phyloP scores from a whole-genome alignment of 2,888 invertebrate species.

The Leptura quadrifasciata region DNA sequence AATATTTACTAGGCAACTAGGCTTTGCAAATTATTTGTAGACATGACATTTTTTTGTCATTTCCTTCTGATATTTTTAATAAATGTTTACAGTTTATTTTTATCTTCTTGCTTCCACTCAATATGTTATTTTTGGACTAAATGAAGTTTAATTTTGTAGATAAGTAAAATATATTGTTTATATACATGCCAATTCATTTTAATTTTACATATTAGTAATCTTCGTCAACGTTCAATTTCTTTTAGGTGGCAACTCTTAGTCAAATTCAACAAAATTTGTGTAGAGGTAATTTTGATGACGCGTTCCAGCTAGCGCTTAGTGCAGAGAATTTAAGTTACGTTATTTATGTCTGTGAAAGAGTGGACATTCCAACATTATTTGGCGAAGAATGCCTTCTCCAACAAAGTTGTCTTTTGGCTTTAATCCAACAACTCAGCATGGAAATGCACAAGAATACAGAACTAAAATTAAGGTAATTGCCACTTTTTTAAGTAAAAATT shows the following conservation, averaged over 20 bases:
- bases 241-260: slow-evolving; percentile 78
- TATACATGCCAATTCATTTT: background rate
- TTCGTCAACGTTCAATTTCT: slow-evolving; percentile 17
- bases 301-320: slow-evolving; percentile 92
- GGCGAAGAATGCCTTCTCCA: slow-evolving; percentile 83
- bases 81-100: too few species aligned
- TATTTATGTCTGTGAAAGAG: slow-evolving; percentile 89
- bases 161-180: background rate
- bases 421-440: slow-evolving; percentile 95
- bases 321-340: slow-evolving; percentile 92
- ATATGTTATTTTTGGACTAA: too few species aligned
- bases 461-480: slow-evolving; percentile 83
- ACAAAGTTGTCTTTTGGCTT: slow-evolving; percentile 92
- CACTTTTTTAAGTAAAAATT: slow-evolving; percentile 69
- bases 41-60: too few species aligned
- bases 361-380: slow-evolving; percentile 88
- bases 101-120: too few species aligned
- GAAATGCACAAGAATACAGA: slow-evolving; percentile 91
- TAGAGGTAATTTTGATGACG: slow-evolving; percentile 87
- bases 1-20: too few species aligned
- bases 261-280: slow-evolving; percentile 82
- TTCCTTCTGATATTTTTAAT: too few species aligned
- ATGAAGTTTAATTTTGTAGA: background rate
- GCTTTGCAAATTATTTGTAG: too few species aligned
- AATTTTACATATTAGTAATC: background rate